Evolutionary conservation across 2,888 invertebrate species (phyloP), one percentile per base, ranked within the genome.

Genomic region (Stramonita haemastoma): DNA sequence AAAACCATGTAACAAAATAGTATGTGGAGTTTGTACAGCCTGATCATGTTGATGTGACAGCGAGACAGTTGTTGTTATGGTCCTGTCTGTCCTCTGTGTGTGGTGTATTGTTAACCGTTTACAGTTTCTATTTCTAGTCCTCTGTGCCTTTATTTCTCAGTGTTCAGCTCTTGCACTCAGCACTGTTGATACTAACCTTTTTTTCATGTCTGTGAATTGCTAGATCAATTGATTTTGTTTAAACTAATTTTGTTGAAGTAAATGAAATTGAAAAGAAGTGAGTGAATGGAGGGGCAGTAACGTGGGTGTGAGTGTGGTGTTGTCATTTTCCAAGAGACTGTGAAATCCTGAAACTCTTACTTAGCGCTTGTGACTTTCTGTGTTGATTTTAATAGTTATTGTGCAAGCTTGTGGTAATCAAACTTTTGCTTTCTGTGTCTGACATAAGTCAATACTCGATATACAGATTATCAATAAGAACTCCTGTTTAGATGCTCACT

Each of bases 121-220:
- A 22, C 17, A 79, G 79, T 79, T 79, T 79, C 19, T 66, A 19
- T 22, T 79, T 13, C 79, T 79, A 34, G 79, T 79, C 79, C 34
- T 34, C 34, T 79, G 79, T 79, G 79, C 79, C 79, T 79, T 79
- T 32, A 32, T 79, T 34, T 79, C 79, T 79, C 34, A 34, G 32
- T 79, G 11, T 17, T 17, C 1, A 13, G 22, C 22, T 11, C 15
- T 22, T 79, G 79, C 79, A 79, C 34, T 22, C 34, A 34, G 22
- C 0, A 15, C 79, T 32, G 17, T 46, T 34, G 79, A 79, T 34
- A 17, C 79, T 32, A 26, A 22, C 32, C 2, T 22, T 17, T 26
- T 34, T 32, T 32, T 34, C 26, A 17, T 5, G 29, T 79, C 26
- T 77, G 73, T 29, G 8, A n/a, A 77, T 0, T 77, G 73, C n/a